Conservation (phyloP, 2,888 invertebrate genomes). For the Tenodera sinensis region DNA sequence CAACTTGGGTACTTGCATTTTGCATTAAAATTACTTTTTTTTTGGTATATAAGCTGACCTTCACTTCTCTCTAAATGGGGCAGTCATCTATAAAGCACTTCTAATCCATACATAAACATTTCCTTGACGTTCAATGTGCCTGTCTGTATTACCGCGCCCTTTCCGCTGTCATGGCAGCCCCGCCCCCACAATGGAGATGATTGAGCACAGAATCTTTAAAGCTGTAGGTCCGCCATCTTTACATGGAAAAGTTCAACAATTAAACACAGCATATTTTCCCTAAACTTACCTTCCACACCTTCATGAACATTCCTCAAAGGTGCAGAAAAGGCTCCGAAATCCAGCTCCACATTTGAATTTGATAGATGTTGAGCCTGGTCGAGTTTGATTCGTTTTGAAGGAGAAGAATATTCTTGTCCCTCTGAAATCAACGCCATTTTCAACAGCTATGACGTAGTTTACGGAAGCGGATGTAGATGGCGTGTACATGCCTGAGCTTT, state of each 20-base stretch:
- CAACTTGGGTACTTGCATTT: no score
- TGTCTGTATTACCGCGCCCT: background rate
- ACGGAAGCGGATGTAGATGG: conserved; percentile 27
- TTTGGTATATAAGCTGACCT: background rate
- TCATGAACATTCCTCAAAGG: conserved; percentile 31
- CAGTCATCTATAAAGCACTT: background rate
- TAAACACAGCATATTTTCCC: conserved; percentile 25
- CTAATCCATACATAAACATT: background rate
- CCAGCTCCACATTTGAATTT: conserved; percentile 31
- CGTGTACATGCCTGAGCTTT: conserved; percentile 12
- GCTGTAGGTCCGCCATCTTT: conserved; percentile 31
- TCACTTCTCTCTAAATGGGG: background rate
- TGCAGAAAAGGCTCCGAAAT: conserved; percentile 31
- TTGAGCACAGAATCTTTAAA: conserved; percentile 14
- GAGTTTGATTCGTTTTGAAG: conserved; percentile 34
- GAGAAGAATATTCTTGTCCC: conserved; percentile 33
- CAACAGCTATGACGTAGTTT: conserved; percentile 29
- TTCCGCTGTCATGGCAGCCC: conserved; percentile 27
- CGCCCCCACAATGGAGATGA: conserved; percentile 30
- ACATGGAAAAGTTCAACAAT: conserved; percentile 27
- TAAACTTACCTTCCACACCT: conserved; percentile 30
- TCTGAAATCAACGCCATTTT: conserved; percentile 35
- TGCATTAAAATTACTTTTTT: background rate
- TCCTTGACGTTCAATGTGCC: background rate
- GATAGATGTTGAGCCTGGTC: conserved; percentile 32